Conservation (phyloP, 2,113 vertebrate genomes). For the Echinops telfairi region DNA sequence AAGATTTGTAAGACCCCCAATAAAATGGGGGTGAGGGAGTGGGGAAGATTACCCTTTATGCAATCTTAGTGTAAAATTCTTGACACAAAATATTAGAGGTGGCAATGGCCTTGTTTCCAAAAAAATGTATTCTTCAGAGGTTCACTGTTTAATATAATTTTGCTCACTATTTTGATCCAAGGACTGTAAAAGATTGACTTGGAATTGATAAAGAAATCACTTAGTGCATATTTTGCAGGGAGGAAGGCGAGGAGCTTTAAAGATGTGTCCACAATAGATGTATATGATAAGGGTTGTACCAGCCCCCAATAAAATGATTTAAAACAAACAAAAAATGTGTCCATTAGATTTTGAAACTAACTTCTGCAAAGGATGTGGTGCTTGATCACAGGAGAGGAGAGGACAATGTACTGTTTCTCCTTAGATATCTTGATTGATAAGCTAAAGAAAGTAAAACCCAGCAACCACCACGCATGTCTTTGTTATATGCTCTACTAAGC, state of each 20-base stretch:
- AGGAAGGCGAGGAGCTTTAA: neutral
- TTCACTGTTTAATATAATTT: slow-evolving; percentile 37
- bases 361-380: slow-evolving; percentile 37
- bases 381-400: neutral
- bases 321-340: too few species aligned
- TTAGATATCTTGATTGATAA: slow-evolving; percentile 42
- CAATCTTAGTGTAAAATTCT: neutral
- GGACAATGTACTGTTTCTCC: neutral
- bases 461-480: slow-evolving; percentile 4
- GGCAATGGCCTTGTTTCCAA: slow-evolving; percentile 26
- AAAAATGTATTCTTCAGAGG: slow-evolving; percentile 50
- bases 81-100: neutral
- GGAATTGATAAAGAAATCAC: slow-evolving; percentile 34
- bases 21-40: too few species aligned
- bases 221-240: neutral
- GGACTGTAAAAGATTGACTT: neutral
- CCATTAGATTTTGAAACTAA: neutral
- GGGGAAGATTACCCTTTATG: neutral
- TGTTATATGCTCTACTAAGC: neutral
- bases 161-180: slow-evolving; percentile 45
- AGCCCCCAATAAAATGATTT: too few species aligned
- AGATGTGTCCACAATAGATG: neutral
- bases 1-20: too few species aligned
- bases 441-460: slow-evolving; percentile 33
- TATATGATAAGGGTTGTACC: neutral